phyloP scores from a whole-genome alignment of 2,113 vertebrate species.

The Brachyhypopomus occidentalis region DNA sequence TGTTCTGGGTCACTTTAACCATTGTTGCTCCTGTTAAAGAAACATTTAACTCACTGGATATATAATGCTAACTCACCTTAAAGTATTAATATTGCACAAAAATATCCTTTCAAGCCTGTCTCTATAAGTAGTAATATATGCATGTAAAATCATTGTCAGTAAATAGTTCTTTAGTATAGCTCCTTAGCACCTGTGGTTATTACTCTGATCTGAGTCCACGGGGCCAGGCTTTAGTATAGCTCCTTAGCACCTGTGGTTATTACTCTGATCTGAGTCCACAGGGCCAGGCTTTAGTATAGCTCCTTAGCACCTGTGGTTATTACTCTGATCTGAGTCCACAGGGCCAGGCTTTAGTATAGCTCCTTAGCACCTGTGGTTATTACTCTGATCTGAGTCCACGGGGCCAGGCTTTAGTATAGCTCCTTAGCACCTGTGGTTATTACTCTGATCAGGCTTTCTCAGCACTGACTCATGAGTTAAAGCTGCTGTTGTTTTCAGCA shows the following conservation, averaged over 20 bases:
- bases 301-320: neutral
- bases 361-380: neutral
- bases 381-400: neutral
- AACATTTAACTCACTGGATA: too few species aligned
- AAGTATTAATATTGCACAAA: too few species aligned
- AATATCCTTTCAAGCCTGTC: too few species aligned
- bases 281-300: too few species aligned
- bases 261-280: neutral
- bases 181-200: neutral
- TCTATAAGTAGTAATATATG: neutral
- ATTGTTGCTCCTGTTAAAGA: too few species aligned
- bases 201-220: neutral
- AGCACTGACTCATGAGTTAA: slow-evolving; percentile 8
- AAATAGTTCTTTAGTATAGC: too few species aligned
- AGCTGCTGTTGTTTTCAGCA: slow-evolving; percentile 41
- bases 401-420: too few species aligned
- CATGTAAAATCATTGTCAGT: neutral
- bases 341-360: too few species aligned
- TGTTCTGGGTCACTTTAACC: neutral
- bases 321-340: neutral
- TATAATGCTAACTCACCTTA: too few species aligned
- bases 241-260: neutral
- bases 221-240: too few species aligned
- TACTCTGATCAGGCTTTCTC: slow-evolving; percentile 6
- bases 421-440: neutral